Percentiles rank a stretch among this genome's conserved stretches.
Conservation (phyloP, 2,113 vertebrate genomes). For the Todiramphus chloris region DNA sequence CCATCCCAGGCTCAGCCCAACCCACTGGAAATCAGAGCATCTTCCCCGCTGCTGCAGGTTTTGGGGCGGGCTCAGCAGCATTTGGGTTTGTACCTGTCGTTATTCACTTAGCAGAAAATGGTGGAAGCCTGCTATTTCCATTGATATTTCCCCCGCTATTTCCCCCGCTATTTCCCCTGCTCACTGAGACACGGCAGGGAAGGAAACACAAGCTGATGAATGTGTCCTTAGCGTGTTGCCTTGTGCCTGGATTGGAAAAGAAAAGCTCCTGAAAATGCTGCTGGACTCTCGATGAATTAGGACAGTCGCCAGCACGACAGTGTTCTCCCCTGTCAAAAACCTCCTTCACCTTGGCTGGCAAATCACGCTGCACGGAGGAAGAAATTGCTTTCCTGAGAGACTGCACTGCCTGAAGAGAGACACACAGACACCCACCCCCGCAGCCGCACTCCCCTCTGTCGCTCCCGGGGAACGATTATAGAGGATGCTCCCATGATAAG, state of each 20-base stretch:
- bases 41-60: neutral
- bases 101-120: neutral
- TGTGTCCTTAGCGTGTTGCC: neutral
- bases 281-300: neutral
- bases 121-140: neutral
- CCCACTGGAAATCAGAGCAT: neutral
- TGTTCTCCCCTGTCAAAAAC: neutral
- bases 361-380: neutral
- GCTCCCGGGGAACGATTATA: fast-evolving
- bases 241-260: neutral
- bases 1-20: slow-evolving; percentile 5
- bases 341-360: neutral
- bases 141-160: no score
- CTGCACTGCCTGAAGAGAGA: neutral
- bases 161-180: no score
- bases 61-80: neutral
- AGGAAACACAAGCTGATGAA: neutral
- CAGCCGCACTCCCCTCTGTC: neutral
- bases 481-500: neutral
- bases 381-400: neutral
- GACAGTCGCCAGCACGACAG: fast-evolving
- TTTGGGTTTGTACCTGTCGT: neutral
- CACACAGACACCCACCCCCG: neutral
- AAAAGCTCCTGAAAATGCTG: fast-evolving
- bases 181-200: neutral